A percentile compares a stretch with the other conserved stretches of the same genome.
phyloP scores from a whole-genome alignment of 2,113 vertebrate species.

The Condylura cristata region DNA sequence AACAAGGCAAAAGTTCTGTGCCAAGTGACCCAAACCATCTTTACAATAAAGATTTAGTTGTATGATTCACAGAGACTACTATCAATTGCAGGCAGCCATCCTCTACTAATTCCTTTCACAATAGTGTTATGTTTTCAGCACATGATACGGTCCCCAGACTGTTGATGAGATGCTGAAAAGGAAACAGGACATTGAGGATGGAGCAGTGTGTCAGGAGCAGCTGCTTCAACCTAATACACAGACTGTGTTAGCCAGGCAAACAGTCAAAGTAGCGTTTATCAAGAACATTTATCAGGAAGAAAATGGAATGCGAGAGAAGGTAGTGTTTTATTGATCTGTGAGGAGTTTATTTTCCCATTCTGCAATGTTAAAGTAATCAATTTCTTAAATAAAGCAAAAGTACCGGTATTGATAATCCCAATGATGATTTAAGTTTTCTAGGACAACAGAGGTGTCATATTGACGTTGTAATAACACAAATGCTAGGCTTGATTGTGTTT shows the following conservation, averaged over 20 bases:
- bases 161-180: background rate
- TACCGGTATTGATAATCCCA: conserved; percentile 64
- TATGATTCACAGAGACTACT: background rate
- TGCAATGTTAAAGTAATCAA: conserved; percentile 82
- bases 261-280: conserved; percentile 70
- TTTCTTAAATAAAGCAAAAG: conserved; percentile 83
- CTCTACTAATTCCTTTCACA: conserved; percentile 52
- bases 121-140: conserved; percentile 36
- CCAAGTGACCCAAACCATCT: background rate
- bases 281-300: conserved; percentile 46
- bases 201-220: conserved; percentile 52
- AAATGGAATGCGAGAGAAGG: background rate
- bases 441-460: conserved; percentile 67
- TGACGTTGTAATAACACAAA: conserved; percentile 54
- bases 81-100: background rate
- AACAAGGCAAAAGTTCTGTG: background rate
- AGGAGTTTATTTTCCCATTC: conserved; percentile 81
- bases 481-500: conserved; percentile 67
- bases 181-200: conserved; percentile 36
- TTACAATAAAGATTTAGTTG: background rate
- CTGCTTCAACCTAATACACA: conserved; percentile 33
- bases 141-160: background rate
- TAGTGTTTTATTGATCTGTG: conserved; percentile 73
- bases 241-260: conserved; percentile 68
- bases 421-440: conserved; percentile 67